These are phyloP conservation scores for Acropternis orthonyx DNA, from an alignment of 2,797 vertebrate genomes.

Conservation along the genomic window DNA sequence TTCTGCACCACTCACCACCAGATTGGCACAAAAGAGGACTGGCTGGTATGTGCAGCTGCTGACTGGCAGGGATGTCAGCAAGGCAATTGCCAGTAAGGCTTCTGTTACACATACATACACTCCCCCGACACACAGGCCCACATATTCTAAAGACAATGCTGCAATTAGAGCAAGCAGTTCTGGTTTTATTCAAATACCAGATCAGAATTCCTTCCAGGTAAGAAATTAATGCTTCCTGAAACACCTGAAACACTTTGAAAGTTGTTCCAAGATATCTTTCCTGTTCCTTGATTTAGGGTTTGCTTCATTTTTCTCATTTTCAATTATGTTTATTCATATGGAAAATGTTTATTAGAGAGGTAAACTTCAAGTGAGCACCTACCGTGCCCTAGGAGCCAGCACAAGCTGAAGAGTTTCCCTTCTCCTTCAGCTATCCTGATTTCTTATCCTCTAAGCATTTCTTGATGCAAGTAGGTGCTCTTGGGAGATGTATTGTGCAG, in stretches of 20 bases:
- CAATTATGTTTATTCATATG: not conserved
- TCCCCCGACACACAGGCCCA: not conserved
- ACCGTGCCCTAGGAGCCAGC: not conserved
- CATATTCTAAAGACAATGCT: not conserved
- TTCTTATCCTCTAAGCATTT: not conserved
- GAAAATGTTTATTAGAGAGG: not conserved
- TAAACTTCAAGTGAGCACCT: not conserved
- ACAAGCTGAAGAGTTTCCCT: not conserved
- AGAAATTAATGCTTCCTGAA: not conserved
- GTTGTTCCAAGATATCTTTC: not conserved
- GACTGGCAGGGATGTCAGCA: constrained; percentile 39
- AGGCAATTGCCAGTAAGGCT: not conserved
- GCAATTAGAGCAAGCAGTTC: not conserved
- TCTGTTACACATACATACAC: not conserved
- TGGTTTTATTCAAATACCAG: not conserved
- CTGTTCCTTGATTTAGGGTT: not conserved
- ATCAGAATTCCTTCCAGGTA: not conserved
- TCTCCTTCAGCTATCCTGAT: not conserved
- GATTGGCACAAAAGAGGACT: constrained; percentile 67
- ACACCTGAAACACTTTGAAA: not conserved
- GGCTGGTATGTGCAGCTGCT: constrained; percentile 21
- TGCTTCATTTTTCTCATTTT: not conserved
- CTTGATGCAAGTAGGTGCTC: not conserved
- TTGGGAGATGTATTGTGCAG: not conserved
- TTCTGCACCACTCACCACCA: constrained; percentile 74